Base-by-base conservation (phyloP, 2,113 vertebrate genomes). In the mouse (Mus musculus) region DNA sequence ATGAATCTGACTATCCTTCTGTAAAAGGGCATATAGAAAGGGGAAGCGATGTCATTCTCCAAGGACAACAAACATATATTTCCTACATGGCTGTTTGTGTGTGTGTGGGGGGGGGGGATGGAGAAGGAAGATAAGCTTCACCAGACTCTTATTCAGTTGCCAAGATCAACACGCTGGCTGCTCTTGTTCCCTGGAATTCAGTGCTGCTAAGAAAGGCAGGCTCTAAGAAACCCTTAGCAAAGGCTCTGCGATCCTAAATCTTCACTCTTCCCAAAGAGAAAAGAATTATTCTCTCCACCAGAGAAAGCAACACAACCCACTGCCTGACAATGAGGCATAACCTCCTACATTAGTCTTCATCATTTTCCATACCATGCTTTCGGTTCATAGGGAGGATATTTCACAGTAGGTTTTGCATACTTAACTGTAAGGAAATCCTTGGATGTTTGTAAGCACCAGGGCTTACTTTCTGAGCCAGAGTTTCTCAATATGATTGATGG, bases 61-160 rank as follows among this genome's bases (percentile, higher is more conserved):
- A 86, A 69, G 95, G 39, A 91, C 14, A 87, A 67, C 69, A 91
- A 72, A 56, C n/a, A 63, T 75, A 1, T 91, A 63, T 91, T 95
- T 95, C 67, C 59, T 82, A 56, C 12, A 65, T 42, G 56, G 17
- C n/a, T 88, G 0, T 89, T n/a, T 77, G 36, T 63, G 9, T 59
- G 30, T 73, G 12, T 91, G 20, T 39, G 88, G 49, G 49, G 49
- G 49, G 0, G 12, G 54, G 12, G 54, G 54, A 36, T 91, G 63
- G 22, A 89, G 28, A 78, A 73, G 59, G 20, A 22, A 49, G 76
- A 54, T 49, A 85, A 72, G 56, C 73, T 89, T 91, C 84, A 42
- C 20, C 24, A 28, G 26, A 88, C 8, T 54, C n/a, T 82, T 67
- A 52, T 24, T 81, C 67, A 59, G 65, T 17, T 85, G 63, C 81